Conservation (phyloP, 1,140 invertebrate genomes). For the Antheraea mylitta region DNA sequence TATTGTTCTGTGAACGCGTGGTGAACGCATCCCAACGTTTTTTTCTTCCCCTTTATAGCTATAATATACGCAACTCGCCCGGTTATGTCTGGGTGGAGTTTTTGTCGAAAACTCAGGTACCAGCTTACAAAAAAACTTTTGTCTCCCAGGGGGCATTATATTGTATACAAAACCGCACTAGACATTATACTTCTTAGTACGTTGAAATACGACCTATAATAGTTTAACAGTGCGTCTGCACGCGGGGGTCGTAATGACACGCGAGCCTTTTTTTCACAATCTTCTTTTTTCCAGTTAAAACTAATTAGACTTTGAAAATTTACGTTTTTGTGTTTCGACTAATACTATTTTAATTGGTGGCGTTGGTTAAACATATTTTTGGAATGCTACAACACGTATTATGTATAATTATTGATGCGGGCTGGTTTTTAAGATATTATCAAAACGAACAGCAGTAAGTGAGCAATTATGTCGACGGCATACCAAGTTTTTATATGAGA, state of each 20-base stretch:
- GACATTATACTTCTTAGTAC: not conserved
- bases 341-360: constrained; percentile 3
- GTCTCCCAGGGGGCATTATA: constrained; percentile 1
- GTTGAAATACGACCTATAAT: not conserved
- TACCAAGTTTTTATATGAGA: not conserved
- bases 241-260: constrained; percentile 1
- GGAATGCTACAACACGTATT: not conserved
- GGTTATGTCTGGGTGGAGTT: not conserved
- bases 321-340: not conserved
- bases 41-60: not conserved
- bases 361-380: not conserved
- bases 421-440: not conserved
- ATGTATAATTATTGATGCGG: not conserved
- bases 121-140: not conserved
- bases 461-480: not conserved
- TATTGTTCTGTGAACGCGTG: not conserved
- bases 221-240: not conserved
- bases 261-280: not conserved
- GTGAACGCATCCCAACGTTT: not conserved
- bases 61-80: not conserved
- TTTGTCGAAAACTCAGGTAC: not conserved
- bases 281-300: not conserved
- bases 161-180: not conserved
- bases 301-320: constrained; percentile 1
- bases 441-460: not conserved